Evolutionary conservation across 2,888 invertebrate genomes (phyloP).

Genomic region (Penaeus monodon): DNA sequence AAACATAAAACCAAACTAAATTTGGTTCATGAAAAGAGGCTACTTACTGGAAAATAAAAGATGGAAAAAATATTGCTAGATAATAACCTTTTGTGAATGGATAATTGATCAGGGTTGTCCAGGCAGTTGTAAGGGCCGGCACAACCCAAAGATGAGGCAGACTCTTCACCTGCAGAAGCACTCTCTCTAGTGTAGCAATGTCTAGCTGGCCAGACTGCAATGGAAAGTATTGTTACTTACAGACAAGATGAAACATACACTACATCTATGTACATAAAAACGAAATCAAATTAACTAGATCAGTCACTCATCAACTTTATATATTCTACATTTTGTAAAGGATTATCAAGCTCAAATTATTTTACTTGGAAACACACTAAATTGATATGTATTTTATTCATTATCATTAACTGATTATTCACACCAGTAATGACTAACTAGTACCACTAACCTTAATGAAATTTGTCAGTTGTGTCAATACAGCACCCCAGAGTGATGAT

Average conservation of each 20-base stretch:
- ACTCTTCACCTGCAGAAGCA: slow-evolving; percentile 53
- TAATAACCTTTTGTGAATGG: slow-evolving; percentile 61
- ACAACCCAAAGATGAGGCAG: slow-evolving; percentile 62
- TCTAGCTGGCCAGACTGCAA: slow-evolving; percentile 42
- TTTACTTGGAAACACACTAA: too few species aligned
- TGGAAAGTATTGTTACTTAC: not conserved
- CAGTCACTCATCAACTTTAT: not conserved
- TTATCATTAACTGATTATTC: too few species aligned
- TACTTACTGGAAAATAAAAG: not conserved
- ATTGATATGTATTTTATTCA: too few species aligned
- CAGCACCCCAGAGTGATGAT: slow-evolving; percentile 58
- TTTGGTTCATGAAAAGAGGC: not conserved
- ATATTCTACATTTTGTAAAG: not conserved
- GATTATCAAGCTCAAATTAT: too few species aligned
- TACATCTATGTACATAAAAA: not conserved
- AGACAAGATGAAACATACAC: not conserved
- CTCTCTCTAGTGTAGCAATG: slow-evolving; percentile 37
- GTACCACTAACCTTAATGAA: slow-evolving; percentile 40
- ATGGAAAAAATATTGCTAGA: too few species aligned
- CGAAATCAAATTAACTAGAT: not conserved
- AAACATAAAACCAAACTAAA: not conserved
- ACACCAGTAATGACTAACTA: too few species aligned
- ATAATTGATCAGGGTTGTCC: slow-evolving; percentile 52
- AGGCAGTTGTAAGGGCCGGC: slow-evolving; percentile 54
- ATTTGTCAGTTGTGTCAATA: slow-evolving; percentile 51